Base-by-base conservation (phyloP, 2,797 vertebrate species). In the Tragelaphus eurycerus region DNA sequence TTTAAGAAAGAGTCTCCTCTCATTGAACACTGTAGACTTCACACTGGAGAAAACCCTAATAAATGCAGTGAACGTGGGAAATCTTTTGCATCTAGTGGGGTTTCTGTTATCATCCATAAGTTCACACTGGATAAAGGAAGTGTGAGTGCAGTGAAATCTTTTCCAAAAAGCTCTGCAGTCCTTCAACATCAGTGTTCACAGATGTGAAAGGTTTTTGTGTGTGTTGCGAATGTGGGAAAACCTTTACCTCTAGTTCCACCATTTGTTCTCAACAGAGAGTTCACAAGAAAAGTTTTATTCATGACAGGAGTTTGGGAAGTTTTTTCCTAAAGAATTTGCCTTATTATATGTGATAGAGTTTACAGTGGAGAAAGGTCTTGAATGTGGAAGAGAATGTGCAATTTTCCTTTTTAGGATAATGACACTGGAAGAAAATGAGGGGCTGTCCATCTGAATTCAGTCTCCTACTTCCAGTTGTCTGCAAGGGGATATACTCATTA, bases 51-150 rank as follows among this genome's bases (percentile, higher is more conserved):
- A 31, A 67, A 27, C 48, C 59, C 86, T 27, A 54, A 83, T 67
- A 50, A 67, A 13, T 83, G 89, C 9, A 31, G 38, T 25, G 89
- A 91, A 7, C 54, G 78, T 54, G 78, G 78, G 59, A 91, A 54
- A 46, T 86, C 48, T 59, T 83, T 91, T 38, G 21, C 59, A 6
- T 67, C 86, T 38, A 54, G 62, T 71, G n/a, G 7, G 60, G 7
- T 19, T 91, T 97, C n/a, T 71, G 48, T 81, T 94, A 95, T 55
- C 97, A 97, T 23, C 91, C 95, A 71, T 17, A n/a, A 67, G 64
- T 34, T 67, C 64, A 67, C 64, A 34, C 17, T 34, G n/a, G 64
- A 19, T 67, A 7, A 17, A 67, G n/a, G 64, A 4, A n/a, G n/a
- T 34, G 19, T 34, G n/a, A 34, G 8, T 9, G n/a, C n/a, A 67